These are phyloP conservation scores for Alethe diademata DNA, from an alignment of 2,113 vertebrate genomes.

Conservation along the genomic window DNA sequence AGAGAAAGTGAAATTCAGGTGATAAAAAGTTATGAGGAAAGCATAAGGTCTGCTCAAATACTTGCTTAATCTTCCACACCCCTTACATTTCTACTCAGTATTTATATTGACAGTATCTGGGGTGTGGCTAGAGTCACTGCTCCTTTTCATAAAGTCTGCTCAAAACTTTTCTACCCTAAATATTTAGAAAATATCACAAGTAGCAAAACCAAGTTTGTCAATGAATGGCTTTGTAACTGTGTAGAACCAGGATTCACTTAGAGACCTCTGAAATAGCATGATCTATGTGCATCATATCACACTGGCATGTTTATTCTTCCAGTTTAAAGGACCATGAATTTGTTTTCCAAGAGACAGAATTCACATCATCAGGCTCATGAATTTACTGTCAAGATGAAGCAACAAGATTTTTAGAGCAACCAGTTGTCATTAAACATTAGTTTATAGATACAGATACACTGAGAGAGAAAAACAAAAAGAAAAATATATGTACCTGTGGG, in stretches of 20 bases:
- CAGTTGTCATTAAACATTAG: not conserved
- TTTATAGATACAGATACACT: not conserved
- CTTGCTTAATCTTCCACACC: not conserved
- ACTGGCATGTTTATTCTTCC: not conserved
- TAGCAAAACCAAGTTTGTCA: slow-evolving; percentile 44
- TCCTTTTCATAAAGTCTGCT: not conserved
- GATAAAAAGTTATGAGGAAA: not conserved
- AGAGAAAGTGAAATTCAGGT: not conserved
- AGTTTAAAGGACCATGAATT: not conserved
- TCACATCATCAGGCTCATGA: not conserved
- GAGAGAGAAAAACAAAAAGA: not conserved
- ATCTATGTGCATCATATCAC: not conserved
- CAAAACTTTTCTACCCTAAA: not conserved
- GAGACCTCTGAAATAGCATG: not conserved
- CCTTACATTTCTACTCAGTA: not conserved
- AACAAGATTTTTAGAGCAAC: not conserved
- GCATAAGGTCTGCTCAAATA: not conserved
- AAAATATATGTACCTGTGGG: slow-evolving; percentile 84
- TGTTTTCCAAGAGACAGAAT: not conserved
- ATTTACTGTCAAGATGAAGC: not conserved
- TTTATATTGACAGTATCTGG: not conserved
- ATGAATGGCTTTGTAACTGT: not conserved
- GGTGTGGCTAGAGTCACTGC: not conserved
- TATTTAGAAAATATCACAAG: slow-evolving; percentile 52
- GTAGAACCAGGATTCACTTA: not conserved